Evolutionary conservation across 2,113 vertebrate genomes (phyloP), one percentile per base, ranked within the genome.

Genomic region (Apistogramma diplotaenia): DNA sequence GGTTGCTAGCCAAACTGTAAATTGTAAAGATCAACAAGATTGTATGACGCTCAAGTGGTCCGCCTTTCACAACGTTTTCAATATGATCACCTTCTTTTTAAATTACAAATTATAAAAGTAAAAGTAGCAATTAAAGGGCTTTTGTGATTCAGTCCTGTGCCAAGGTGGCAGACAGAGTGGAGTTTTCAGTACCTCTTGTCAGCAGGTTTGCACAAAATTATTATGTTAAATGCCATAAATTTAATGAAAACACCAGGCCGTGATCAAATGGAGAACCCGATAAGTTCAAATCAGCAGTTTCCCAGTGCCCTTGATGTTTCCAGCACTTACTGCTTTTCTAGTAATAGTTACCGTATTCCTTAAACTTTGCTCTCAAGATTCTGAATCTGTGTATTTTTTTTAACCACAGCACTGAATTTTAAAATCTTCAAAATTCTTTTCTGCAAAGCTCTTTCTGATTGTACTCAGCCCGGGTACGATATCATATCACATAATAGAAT

Each of bases 401-500:
- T 35, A 7, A 19, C 6, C 5, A 58, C 6, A 70, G 37, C 23
- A 54, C n/a, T 10, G 21, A 23, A 67, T 71, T 57, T 81, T 46
- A 29, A 29, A 51, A 84, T 74, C 43, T 33, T 78, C 76, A 51
- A 16, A 78, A 73, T 80, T 55, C 61, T 27, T 71, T 57, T 78
- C 40, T 74, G 21, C 56, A 58, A 70, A 61, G 55, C 84, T 70
- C 76, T 77, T 90, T 60, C 67, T 74, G 83, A 62, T 84, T 23
- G 19, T 55, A 51, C 84, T 82, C 37, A 76, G 71, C 70, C 74
- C 54, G n/a, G 37, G 43, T 76, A 58, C 79, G 81, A 92, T 92
- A 91, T 89, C 37, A 51, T 92, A 93, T 94, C 90, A 88, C 86
- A 85, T 89, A 91, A 93, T 93, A 81, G 74, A 84, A 93, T 93